Evolutionary conservation across 2,797 vertebrate species (phyloP).

Genomic region (Typhlichthys subterraneus): DNA sequence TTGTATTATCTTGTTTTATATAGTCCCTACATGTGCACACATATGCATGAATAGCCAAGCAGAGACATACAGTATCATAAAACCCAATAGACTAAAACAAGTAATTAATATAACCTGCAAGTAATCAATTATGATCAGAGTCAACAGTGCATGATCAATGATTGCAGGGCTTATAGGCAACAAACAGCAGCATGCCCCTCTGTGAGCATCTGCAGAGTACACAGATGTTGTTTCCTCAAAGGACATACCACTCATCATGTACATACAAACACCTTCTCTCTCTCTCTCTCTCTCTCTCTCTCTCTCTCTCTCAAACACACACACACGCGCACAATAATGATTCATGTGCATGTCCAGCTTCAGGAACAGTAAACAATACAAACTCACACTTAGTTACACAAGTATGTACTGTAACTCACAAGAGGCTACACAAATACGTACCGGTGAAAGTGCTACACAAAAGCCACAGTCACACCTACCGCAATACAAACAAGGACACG

Average conservation of each 20-base stretch:
- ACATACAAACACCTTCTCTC: not conserved
- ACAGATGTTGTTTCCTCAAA: slow-evolving; percentile 39
- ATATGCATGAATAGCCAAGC: slow-evolving; percentile 7
- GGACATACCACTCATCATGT: slow-evolving; percentile 2
- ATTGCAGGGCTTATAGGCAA: slow-evolving; percentile 17
- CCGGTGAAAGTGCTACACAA: too few relatives aligned
- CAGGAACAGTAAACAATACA: too few relatives aligned
- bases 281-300: too few relatives aligned
- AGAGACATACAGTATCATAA: not conserved
- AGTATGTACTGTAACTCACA: too few relatives aligned
- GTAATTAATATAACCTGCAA: not conserved
- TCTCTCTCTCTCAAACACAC: too few relatives aligned
- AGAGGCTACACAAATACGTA: too few relatives aligned
- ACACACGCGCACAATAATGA: not conserved
- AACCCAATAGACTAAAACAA: not conserved
- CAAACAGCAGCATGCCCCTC: slow-evolving; percentile 25
- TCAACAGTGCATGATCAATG: slow-evolving; percentile 28
- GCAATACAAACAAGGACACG: slow-evolving; percentile 4
- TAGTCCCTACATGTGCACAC: not conserved
- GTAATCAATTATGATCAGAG: slow-evolving; percentile 26
- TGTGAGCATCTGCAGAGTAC: slow-evolving; percentile 21
- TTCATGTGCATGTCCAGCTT: too few relatives aligned
- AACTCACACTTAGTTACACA: too few relatives aligned
- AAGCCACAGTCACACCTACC: too few relatives aligned
- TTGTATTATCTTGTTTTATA: too few relatives aligned